Base-by-base conservation (phyloP, 2,113 vertebrate genomes). In the Saimiri boliviensis region DNA sequence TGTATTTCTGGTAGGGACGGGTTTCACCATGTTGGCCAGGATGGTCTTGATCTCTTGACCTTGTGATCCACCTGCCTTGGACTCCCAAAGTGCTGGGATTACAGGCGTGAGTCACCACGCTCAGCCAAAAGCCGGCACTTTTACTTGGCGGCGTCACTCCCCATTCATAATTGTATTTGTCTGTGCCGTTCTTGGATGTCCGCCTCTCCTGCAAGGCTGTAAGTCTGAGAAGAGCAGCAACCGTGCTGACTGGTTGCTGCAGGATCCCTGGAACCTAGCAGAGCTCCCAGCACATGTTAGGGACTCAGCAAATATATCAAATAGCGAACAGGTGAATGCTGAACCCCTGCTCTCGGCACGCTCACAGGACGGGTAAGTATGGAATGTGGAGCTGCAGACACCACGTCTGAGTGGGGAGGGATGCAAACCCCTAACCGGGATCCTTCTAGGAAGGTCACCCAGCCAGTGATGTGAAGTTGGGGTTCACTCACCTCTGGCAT, bases 401-500 rank as follows among this genome's bases (percentile, higher is more conserved):
- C 35, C 35, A 32, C 0, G 11, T 73, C 70, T 37, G 54, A 25
- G 30, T 45, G 7, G 82, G 32, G 30, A 81, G 16, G 32, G 9
- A 23, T 9, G 20, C 16, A 23, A 7, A 19, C 9, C 27, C 88
- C 76, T 42, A 54, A 6, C 10, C 79, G 13, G 0, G 20, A 56
- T 16, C 19, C 23, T 92, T 90, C 91, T 77, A 40, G 60, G 45
- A 88, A 66, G 79, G 12, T 45, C 66, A 58, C 54, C 30, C 37
- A 13, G 45, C 23, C 45, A 32, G 2, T 20, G 37, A 42, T 10
- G 30, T 54, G 42, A 66, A 12, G 3, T 70, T 6, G 47, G 77
- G 7, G 58, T 54, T 87, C 68, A 99, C 99, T 98, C 97, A 99
- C 99, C 99, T 99, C 99, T 98, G 0, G 99, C 99, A 96, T 99